Evolutionary conservation across 2,888 invertebrate genomes (phyloP), one percentile per base, ranked within the genome.

Genomic region (Fissipunctia ypsillon): DNA sequence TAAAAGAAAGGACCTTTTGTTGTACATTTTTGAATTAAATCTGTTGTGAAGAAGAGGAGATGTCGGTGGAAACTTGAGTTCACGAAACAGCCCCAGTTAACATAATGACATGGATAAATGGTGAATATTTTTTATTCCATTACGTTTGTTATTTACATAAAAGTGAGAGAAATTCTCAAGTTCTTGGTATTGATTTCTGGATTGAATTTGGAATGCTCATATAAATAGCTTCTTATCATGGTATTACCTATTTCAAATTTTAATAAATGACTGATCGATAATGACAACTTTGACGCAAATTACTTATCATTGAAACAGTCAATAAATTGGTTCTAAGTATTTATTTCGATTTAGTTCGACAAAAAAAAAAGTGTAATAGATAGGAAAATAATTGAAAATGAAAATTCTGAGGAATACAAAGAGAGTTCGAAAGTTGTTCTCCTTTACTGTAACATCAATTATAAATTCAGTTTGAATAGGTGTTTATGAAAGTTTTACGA

Each of bases 1-100:
- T 78, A 78, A 80, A 71, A 76, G 81, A 88, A 84, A 84, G 78
- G 80, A 83, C 79, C 71, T 81, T 88, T 86, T 84, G 84, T 85
- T 75, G 76, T 83, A 63, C 66, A 75, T 77, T 83, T 84, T 84
- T 83, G 84, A 84, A 90, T 90, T 87, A 90, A 89, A 89, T 89
- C 88, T 89, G 87, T 89, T 88, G 85, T 85, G 84, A 89, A 84
- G 88, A 88, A 84, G 78, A 83, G 83, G 83, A 87, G 85, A 85
- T 80, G 85, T 78, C 81, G 56, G 45, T 19, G 61, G 69, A 86
- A 87, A 83, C 70, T 87, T 81, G 71, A 83, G 86, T 84, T 87
- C 78, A 84, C 81, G 78, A 84, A 86, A 84, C 81, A 84, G 78
- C 65, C 67, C 81, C 54, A 80, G 83, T 85, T 81, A 84, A 79